Conservation (phyloP, 2,888 invertebrate genomes). For the Ypsolopha sequella region DNA sequence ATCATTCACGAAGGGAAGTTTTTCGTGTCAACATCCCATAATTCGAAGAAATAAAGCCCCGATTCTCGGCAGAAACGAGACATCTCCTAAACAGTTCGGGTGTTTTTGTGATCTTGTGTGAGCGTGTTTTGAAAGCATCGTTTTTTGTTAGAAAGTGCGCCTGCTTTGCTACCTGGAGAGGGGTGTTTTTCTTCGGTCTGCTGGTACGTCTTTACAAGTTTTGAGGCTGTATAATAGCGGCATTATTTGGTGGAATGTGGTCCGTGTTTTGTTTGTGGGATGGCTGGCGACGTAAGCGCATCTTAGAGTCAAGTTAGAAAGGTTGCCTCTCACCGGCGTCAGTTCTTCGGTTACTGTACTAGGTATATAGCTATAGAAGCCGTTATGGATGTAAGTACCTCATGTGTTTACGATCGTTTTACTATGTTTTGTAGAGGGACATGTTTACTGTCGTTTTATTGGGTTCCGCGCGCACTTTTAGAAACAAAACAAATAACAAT, state of each 20-base stretch:
- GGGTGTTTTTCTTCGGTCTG: slow-evolving; percentile 37
- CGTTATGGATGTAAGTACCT: neutral
- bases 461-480: too few relatives aligned
- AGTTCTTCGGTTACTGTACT: neutral
- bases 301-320: neutral
- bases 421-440: neutral
- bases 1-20: slow-evolving; percentile 8
- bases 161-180: slow-evolving; percentile 20
- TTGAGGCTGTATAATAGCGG: slow-evolving; percentile 29
- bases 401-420: neutral
- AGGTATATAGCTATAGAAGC: neutral
- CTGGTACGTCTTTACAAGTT: slow-evolving; percentile 39
- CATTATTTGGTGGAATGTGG: slow-evolving; percentile 25
- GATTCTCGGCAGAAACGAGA: slow-evolving; percentile 2
- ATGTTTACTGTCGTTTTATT: too few relatives aligned
- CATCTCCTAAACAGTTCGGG: neutral
- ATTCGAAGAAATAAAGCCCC: slow-evolving; percentile 5
- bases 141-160: slow-evolving; percentile 33
- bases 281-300: neutral
- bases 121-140: slow-evolving; percentile 3
- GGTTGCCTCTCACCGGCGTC: slow-evolving; percentile 1
- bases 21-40: slow-evolving; percentile 16
- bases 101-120: slow-evolving; percentile 2
- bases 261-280: neutral
- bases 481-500: too few relatives aligned